Conservation (phyloP, 2,888 invertebrate species). For the Synergus gifuensis region DNA sequence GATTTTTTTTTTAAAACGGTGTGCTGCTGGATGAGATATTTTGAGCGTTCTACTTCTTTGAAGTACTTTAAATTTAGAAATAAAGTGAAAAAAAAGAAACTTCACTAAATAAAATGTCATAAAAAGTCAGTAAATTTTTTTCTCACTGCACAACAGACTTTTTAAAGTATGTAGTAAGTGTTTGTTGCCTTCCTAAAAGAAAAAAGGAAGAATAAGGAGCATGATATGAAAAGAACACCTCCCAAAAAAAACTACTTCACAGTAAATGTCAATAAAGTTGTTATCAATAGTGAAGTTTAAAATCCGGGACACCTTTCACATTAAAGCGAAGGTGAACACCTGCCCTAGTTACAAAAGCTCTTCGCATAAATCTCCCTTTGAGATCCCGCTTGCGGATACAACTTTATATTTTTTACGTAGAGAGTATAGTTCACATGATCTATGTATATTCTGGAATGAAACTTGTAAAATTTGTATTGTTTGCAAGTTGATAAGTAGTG, state of each 20-base stretch:
- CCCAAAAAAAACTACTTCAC: neutral
- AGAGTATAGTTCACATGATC: neutral
- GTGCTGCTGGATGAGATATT: too few species aligned
- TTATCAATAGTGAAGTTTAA: slow-evolving; percentile 31
- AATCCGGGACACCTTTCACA: neutral
- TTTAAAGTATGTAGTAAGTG: neutral
- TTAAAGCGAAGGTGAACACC: slow-evolving; percentile 12
- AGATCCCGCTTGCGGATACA: slow-evolving; percentile 1
- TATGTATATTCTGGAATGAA: neutral
- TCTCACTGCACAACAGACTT: too few species aligned
- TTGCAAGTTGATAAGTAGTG: neutral
- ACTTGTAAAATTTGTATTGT: neutral
- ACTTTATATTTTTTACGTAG: neutral
- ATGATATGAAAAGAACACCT: neutral
- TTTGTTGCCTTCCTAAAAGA: neutral
- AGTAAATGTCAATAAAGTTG: slow-evolving; percentile 12
- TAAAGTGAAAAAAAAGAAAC: too few species aligned
- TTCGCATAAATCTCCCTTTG: slow-evolving; percentile 29
- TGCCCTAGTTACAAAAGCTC: slow-evolving; percentile 29
- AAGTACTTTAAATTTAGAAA: too few species aligned
- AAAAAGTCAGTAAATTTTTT: too few species aligned
- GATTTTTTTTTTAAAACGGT: too few species aligned
- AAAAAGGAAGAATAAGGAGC: neutral
- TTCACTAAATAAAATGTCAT: too few species aligned
- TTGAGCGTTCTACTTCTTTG: too few species aligned